Percentiles rank a stretch among this genome's conserved stretches.
These are phyloP conservation scores for Trimorus sp. DNA, from an alignment of 2,888 invertebrate species.

Conservation along the genomic window DNA sequence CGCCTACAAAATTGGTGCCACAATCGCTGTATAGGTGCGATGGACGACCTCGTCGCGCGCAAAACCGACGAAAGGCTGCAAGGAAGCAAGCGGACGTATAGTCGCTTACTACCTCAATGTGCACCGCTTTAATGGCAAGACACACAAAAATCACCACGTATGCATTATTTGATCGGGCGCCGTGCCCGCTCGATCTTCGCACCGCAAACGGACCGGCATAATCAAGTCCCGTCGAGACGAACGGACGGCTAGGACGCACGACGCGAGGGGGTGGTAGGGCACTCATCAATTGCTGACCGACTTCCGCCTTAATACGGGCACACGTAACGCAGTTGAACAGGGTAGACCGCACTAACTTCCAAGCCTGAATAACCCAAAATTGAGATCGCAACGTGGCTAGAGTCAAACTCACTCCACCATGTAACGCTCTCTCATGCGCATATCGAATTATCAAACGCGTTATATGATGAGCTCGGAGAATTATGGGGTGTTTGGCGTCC, in stretches of 20 bases:
- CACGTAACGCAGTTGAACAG: slow-evolving; percentile 6
- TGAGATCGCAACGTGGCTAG: neutral
- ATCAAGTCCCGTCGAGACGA: slow-evolving; percentile 42
- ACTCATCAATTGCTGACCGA: slow-evolving; percentile 11
- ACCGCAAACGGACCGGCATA: slow-evolving; percentile 55
- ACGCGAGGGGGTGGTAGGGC: slow-evolving; percentile 1
- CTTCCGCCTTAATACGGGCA: neutral
- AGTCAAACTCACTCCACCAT: slow-evolving; percentile 9
- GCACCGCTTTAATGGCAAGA: slow-evolving; percentile 12
- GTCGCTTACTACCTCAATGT: slow-evolving; percentile 41
- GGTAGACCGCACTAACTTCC: neutral
- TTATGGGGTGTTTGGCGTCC: neutral
- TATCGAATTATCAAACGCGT: neutral
- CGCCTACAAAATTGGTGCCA: slow-evolving; percentile 17
- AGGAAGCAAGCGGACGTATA: slow-evolving; percentile 32
- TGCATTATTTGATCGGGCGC: slow-evolving; percentile 23
- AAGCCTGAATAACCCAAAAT: neutral
- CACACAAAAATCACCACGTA: slow-evolving; percentile 55
- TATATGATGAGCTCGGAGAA: neutral
- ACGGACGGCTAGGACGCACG: slow-evolving; percentile 14
- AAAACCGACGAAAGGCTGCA: slow-evolving; percentile 36
- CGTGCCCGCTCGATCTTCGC: slow-evolving; percentile 39
- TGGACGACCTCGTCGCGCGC: slow-evolving; percentile 36
- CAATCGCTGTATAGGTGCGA: slow-evolving; percentile 6
- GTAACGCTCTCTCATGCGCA: neutral